Evolutionary conservation across 2,888 invertebrate genomes (phyloP), one percentile per base, ranked within the genome.

Genomic region (Pachydiplax longipennis): DNA sequence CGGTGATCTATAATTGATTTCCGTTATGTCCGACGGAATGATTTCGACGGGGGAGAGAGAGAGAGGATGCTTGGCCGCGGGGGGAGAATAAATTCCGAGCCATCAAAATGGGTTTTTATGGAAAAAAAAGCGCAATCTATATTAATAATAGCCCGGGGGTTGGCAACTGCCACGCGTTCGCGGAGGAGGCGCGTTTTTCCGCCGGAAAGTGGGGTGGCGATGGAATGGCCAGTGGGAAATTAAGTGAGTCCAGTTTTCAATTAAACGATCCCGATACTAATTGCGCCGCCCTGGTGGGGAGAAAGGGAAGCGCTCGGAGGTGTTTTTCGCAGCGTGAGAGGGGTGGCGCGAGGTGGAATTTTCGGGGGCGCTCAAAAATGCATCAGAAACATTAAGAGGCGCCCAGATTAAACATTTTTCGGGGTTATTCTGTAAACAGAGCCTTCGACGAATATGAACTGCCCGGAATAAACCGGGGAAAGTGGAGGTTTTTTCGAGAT

Each of bases 211-310:
- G 61, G 10, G 65, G 22, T 6, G 65, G 73, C 0, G 10, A 8
- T 31, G 3, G 31, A 87, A 87, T 61, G 87, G 87, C 61, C 87
- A 37, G 87, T 65, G 87, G 87, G 87, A 87, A 87, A 87, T 87
- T 87, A 87, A 87, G 87, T 87, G 87, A 37, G 87, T 18, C 87
- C 61, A 61, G 87, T 37, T 87, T 87, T 87, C 87, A 87, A 87
- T 87, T 87, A 65, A 87, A 87, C 87, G 61, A 58, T 61, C 61
- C 37, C 61, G 65, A 87, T 87, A 61, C 87, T 61, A 87, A 87
- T 87, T 61, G 87, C 40, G n/a, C 61, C 22, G 87, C 87, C 13
- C 22, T 48, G 31, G 37, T n/a, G 61, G 35, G 61, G 61, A 37
- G 87, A 35, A n/a, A 44, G 31, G 15, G 53, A 35, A 53, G 87